A percentile compares a stretch with the other conserved stretches of the same genome.
Evolutionary conservation across 2,113 vertebrate genomes (phyloP).

Genomic region (Dipodomys merriami): DNA sequence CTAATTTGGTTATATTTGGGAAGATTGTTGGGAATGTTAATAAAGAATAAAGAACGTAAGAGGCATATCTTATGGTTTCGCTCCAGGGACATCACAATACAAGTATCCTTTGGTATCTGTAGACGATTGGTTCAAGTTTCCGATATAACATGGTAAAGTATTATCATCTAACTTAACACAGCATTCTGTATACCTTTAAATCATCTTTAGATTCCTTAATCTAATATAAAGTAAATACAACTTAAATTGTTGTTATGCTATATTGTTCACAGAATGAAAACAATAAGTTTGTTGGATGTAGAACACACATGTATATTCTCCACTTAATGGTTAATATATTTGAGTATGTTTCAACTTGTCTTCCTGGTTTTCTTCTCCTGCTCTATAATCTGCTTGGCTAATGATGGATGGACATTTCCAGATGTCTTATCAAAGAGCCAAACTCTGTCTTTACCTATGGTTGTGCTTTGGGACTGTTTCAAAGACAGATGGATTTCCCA

Average conservation of each 20-base stretch:
- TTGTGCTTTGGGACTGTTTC: background rate
- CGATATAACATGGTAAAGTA: too few species aligned
- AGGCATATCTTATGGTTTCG: background rate
- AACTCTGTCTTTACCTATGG: background rate
- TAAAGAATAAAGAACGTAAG: background rate
- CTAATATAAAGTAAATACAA: background rate
- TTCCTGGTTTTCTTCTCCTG: background rate
- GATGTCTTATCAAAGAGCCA: background rate
- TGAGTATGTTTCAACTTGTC: background rate
- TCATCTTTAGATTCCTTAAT: background rate
- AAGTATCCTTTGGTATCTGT: background rate
- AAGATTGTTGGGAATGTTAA: background rate
- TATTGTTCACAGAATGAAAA: background rate
- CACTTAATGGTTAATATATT: background rate
- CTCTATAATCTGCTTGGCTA: background rate
- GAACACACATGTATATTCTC: background rate
- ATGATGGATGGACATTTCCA: background rate
- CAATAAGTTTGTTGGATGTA: background rate
- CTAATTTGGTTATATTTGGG: background rate
- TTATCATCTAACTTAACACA: background rate
- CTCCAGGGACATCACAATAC: background rate
- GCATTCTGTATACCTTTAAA: background rate
- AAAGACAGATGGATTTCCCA: background rate
- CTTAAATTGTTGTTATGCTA: background rate
- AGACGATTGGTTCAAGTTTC: background rate